phyloP scores from a whole-genome alignment of 1,140 invertebrate genomes.

The Drosophila biarmipes region DNA sequence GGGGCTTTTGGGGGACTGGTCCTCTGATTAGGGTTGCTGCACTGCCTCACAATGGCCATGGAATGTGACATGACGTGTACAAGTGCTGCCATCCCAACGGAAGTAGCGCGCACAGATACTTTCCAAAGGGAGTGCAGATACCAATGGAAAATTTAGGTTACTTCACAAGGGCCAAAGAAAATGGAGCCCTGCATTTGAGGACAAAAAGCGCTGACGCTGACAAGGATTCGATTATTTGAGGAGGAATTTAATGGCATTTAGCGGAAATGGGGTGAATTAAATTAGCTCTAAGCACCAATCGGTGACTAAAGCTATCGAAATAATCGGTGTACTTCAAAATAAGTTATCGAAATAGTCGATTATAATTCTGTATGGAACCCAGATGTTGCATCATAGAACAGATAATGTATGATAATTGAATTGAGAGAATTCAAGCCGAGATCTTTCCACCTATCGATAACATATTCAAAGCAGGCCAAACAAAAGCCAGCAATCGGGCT shows the following conservation, averaged over 20 bases:
- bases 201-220: constrained; percentile 23
- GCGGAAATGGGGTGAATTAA: background rate
- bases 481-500: constrained; percentile 6
- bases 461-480: constrained; percentile 16
- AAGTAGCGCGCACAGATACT: constrained; percentile 37
- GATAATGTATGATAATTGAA: constrained; percentile 1
- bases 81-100: constrained; percentile 55
- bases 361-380: background rate
- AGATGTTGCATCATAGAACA: background rate
- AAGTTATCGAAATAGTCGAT: background rate
- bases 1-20: background rate
- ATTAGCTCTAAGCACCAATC: background rate
- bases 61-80: constrained; percentile 75
- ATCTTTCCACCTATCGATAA: constrained; percentile 10
- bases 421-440: background rate
- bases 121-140: constrained; percentile 22
- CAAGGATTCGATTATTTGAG: constrained; percentile 27
- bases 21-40: constrained; percentile 74
- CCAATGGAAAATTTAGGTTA: constrained; percentile 72
- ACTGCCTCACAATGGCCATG: constrained; percentile 63
- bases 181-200: constrained; percentile 2
- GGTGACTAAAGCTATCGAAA: background rate
- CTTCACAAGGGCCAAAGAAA: constrained; percentile 19
- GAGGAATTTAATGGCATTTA: background rate
- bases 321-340: background rate